These are phyloP conservation scores for Tupiocoris notatus DNA, from an alignment of 2,888 invertebrate species.

Conservation along the genomic window DNA sequence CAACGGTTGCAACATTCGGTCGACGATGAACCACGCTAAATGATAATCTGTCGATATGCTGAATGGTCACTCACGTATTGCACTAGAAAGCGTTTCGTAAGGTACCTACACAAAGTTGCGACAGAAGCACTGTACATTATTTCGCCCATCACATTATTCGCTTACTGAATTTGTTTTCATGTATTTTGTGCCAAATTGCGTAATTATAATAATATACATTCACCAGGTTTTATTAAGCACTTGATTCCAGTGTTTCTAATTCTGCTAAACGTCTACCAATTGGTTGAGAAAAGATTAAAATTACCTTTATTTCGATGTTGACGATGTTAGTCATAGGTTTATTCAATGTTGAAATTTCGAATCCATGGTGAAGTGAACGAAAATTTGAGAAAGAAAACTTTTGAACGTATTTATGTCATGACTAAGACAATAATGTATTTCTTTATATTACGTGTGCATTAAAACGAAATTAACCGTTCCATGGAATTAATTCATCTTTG, in stretches of 20 bases:
- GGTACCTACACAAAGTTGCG: too few relatives aligned
- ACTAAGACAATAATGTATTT: conserved; percentile 38
- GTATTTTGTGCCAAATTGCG: not conserved
- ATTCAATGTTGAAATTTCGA: conserved; percentile 29
- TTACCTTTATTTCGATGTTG: conserved; percentile 7
- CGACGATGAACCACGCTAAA: too few relatives aligned
- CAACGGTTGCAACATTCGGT: too few relatives aligned
- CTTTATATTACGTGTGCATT: not conserved
- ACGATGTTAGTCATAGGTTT: conserved; percentile 35
- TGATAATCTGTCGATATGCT: too few relatives aligned
- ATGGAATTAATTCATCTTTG: not conserved
- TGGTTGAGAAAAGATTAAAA: not conserved
- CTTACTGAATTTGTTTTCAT: too few relatives aligned
- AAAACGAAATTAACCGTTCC: not conserved
- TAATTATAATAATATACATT: not conserved
- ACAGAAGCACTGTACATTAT: too few relatives aligned
- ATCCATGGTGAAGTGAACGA: not conserved
- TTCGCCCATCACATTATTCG: too few relatives aligned
- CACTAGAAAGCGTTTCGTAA: too few relatives aligned
- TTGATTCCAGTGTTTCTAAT: not conserved
- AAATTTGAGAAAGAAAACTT: not conserved
- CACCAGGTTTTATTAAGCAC: not conserved
- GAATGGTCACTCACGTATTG: too few relatives aligned
- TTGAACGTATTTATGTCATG: conserved; percentile 31
- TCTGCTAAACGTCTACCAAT: not conserved